phyloP scores from a whole-genome alignment of 1,140 invertebrate species.

The Drosophila pachea region DNA sequence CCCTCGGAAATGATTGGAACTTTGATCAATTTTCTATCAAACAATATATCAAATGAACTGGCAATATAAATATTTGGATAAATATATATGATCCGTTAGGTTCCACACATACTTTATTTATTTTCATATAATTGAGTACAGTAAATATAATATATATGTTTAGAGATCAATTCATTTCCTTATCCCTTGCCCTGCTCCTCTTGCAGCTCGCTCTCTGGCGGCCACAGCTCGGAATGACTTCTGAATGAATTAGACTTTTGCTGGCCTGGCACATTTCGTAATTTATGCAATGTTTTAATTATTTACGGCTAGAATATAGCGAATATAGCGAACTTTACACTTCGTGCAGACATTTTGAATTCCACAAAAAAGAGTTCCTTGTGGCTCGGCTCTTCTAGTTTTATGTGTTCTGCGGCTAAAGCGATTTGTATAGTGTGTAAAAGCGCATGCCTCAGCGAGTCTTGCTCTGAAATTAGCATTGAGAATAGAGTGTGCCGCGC shows the following conservation, averaged over 20 bases:
- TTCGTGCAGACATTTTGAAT: conserved; percentile 20
- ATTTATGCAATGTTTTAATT: conserved; percentile 7
- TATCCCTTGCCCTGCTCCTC: neutral
- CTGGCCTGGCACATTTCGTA: conserved; percentile 13
- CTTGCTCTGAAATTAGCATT: conserved; percentile 27
- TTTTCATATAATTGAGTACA: too few species aligned
- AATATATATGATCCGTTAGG: too few species aligned
- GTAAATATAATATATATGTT: too few species aligned
- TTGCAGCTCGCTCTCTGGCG: neutral
- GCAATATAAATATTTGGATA: too few species aligned
- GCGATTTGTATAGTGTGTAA: conserved; percentile 19
- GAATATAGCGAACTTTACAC: conserved; percentile 18
- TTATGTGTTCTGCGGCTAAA: conserved; percentile 14
- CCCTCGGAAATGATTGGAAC: too few species aligned
- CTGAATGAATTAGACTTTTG: conserved; percentile 6
- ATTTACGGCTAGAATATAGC: conserved; percentile 11
- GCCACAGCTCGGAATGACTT: neutral
- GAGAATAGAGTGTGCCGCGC: conserved; percentile 5
- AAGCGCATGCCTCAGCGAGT: conserved; percentile 21
- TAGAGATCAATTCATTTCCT: neutral
- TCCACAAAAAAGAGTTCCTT: conserved; percentile 4
- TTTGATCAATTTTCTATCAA: too few species aligned
- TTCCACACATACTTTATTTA: too few species aligned
- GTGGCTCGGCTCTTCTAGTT: conserved; percentile 3
- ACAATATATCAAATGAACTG: too few species aligned